A percentile compares a stretch with the other conserved stretches of the same genome.
These are phyloP conservation scores for Pangasius krempfi DNA, from an alignment of 2,797 vertebrate genomes.

Conservation along the genomic window DNA sequence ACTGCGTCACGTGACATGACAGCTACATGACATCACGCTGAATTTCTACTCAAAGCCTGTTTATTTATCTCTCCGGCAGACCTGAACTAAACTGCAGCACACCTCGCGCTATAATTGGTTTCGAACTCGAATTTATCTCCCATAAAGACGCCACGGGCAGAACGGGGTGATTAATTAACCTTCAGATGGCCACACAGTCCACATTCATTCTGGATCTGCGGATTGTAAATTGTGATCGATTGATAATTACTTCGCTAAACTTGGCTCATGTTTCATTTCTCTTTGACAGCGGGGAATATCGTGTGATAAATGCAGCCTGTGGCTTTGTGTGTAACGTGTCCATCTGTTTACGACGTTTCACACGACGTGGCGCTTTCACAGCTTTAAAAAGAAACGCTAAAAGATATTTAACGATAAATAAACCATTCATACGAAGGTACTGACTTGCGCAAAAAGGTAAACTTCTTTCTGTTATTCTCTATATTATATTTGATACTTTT, in stretches of 20 bases:
- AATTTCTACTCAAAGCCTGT: neutral
- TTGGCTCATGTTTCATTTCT: conserved; percentile 36
- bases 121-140: conserved; percentile 18
- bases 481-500: neutral
- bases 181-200: conserved; percentile 40
- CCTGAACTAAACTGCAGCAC: neutral
- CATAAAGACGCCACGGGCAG: conserved; percentile 28
- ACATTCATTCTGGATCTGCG: conserved; percentile 39
- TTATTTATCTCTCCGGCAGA: neutral
- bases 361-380: too few relatives aligned
- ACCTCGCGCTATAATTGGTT: conserved; percentile 18
- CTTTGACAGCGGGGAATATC: conserved; percentile 11
- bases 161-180: conserved; percentile 47
- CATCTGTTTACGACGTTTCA: neutral
- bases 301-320: conserved; percentile 9
- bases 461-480: neutral
- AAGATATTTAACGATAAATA: neutral
- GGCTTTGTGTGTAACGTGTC: neutral
- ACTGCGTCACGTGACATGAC: neutral
- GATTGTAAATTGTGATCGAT: conserved; percentile 38
- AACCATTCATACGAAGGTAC: neutral
- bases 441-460: neutral
- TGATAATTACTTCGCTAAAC: conserved; percentile 39
- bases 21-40: neutral
- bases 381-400: neutral